Conservation (phyloP, 2,113 vertebrate species). For the Zosterops lateralis region DNA sequence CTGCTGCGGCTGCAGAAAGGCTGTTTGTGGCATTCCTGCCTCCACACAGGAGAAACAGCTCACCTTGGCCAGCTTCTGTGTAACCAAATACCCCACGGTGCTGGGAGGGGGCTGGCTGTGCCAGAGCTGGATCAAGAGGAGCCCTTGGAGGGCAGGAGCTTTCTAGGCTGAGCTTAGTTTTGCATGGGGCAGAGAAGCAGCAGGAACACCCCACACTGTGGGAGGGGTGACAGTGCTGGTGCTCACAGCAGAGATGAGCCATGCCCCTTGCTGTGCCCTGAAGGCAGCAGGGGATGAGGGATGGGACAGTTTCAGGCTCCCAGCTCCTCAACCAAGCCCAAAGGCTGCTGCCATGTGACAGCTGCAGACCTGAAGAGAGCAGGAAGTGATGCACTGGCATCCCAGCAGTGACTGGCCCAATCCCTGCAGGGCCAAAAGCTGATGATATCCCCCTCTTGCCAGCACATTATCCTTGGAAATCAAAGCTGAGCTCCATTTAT, state of each 20-base stretch:
- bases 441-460: not conserved
- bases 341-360: not conserved
- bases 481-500: not conserved
- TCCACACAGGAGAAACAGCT: not conserved
- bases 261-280: not conserved
- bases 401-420: not conserved
- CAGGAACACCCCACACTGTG: fast-evolving
- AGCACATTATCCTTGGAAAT: not conserved
- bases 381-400: fast-evolving
- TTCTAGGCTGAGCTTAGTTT: not conserved
- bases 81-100: not conserved
- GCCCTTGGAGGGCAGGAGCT: not conserved
- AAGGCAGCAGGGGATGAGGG: not conserved
- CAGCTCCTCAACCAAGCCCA: not conserved
- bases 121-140: fast-evolving
- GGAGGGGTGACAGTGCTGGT: fast-evolving
- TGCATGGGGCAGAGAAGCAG: not conserved
- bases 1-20: not conserved
- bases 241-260: not conserved
- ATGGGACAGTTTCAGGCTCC: not conserved
- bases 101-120: not conserved
- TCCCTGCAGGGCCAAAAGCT: not conserved
- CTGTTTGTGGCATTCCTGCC: not conserved
- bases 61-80: not conserved
- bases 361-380: not conserved